Evolutionary conservation across 2,888 invertebrate genomes (phyloP).

Genomic region (Drosophila neonasuta): DNA sequence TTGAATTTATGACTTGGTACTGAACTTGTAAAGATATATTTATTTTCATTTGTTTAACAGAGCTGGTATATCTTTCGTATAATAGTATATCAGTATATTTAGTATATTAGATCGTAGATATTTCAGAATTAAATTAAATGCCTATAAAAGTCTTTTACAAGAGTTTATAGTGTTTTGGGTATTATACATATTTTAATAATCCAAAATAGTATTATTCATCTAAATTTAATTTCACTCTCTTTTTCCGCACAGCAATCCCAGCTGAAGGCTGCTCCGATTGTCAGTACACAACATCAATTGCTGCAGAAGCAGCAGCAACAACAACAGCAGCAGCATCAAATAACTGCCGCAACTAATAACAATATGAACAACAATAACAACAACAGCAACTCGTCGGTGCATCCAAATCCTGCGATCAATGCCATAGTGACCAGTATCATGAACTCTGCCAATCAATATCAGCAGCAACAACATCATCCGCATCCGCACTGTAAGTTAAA

Average conservation of each 20-base stretch:
- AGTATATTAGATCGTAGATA: no score
- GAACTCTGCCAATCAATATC: constrained; percentile 92
- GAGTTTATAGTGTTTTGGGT: no score
- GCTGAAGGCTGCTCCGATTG: constrained; percentile 83
- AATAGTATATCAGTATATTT: no score
- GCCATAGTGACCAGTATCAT: constrained; percentile 91
- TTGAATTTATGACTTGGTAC: no score
- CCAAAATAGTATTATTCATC: no score
- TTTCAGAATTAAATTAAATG: no score
- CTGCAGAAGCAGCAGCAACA: constrained; percentile 81
- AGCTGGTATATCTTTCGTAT: no score
- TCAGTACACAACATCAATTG: constrained; percentile 74
- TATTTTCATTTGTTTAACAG: no score
- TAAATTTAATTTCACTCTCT: background rate
- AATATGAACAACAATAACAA: constrained; percentile 46
- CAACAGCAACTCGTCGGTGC: constrained; percentile 70
- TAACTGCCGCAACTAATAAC: constrained; percentile 54
- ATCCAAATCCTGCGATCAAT: constrained; percentile 86
- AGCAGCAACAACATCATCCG: constrained; percentile 81
- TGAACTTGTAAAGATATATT: no score
- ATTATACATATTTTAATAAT: no score
- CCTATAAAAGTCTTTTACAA: no score
- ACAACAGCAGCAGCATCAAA: constrained; percentile 60
- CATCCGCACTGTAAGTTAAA: constrained; percentile 52
- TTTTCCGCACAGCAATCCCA: constrained; percentile 85